Conservation (phyloP, 2,888 invertebrate species). For the Oithona nana region DNA sequence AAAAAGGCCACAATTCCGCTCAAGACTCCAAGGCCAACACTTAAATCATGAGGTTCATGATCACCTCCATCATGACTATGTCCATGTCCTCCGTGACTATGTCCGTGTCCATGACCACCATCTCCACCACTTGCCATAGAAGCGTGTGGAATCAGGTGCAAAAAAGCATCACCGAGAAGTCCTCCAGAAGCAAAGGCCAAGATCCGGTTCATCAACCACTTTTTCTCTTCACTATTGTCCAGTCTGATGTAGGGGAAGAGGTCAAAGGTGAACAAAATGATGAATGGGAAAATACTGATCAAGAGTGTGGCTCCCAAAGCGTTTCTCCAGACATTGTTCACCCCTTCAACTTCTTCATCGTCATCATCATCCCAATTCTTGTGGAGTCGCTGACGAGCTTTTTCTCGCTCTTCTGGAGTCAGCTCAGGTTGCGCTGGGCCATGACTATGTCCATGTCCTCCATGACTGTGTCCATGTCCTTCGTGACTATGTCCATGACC, state of each 20-base stretch:
- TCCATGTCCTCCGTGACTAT: slow-evolving; percentile 29
- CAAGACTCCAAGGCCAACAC: slow-evolving; percentile 29
- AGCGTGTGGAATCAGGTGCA: slow-evolving; percentile 96
- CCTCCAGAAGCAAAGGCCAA: slow-evolving; percentile 88
- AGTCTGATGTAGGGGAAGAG: slow-evolving; percentile 50
- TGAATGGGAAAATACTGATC: slow-evolving; percentile 84
- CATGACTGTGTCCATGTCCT: slow-evolving; percentile 19
- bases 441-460: slow-evolving; percentile 17
- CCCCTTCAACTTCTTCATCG: background rate
- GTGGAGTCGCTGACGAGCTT: slow-evolving; percentile 22
- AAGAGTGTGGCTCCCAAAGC: slow-evolving; percentile 75
- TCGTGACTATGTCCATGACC: slow-evolving; percentile 18
- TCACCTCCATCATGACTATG: slow-evolving; percentile 28
- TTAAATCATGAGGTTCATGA: slow-evolving; percentile 21
- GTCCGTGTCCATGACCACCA: slow-evolving; percentile 29
- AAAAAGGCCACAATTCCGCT: slow-evolving; percentile 81
- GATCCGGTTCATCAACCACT: slow-evolving; percentile 44
- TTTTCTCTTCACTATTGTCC: slow-evolving; percentile 60
- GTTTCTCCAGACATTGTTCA: slow-evolving; percentile 31
- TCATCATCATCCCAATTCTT: slow-evolving; percentile 27
- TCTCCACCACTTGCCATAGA: slow-evolving; percentile 22
- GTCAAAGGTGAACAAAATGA: slow-evolving; percentile 56
- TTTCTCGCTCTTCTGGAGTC: slow-evolving; percentile 19
- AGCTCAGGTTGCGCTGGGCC: slow-evolving; percentile 6
- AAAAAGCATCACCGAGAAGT: slow-evolving; percentile 89